phyloP scores from a whole-genome alignment of 2,113 vertebrate species.

The Trogon surrucura region DNA sequence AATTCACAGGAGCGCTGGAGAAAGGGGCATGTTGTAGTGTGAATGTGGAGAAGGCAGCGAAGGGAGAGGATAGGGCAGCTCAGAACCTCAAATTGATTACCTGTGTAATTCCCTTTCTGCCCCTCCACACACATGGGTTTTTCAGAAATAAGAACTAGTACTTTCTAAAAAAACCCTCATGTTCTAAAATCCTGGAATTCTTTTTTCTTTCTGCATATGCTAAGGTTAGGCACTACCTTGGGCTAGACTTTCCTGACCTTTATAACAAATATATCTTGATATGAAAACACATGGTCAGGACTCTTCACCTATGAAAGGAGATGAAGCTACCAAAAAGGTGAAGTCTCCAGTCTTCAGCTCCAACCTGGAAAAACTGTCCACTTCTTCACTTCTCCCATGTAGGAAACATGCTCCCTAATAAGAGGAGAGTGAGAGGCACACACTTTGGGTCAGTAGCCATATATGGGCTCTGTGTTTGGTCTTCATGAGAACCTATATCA shows the following conservation, averaged over 20 bases:
- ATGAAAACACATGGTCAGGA: neutral
- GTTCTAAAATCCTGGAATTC: neutral
- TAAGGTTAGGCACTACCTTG: neutral
- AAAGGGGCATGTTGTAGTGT: neutral
- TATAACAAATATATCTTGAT: neutral
- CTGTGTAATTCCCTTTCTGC: neutral
- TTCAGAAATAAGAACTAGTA: neutral
- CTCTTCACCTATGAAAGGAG: neutral
- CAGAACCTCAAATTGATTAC: neutral
- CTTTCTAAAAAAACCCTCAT: neutral
- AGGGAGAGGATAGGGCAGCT: neutral
- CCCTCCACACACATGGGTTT: fast-evolving
- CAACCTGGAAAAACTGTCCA: neutral
- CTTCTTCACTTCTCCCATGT: neutral
- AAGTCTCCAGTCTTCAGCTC: neutral
- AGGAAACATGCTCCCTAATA: neutral
- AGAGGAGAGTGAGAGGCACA: neutral
- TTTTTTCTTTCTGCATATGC: neutral
- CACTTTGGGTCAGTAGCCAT: neutral
- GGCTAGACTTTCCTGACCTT: neutral
- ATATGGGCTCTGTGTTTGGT: neutral
- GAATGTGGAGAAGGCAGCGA: neutral
- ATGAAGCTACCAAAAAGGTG: neutral
- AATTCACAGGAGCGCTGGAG: neutral
- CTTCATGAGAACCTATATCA: neutral